phyloP scores from a whole-genome alignment of 1,140 invertebrate genomes.

The Micrasema minimum region DNA sequence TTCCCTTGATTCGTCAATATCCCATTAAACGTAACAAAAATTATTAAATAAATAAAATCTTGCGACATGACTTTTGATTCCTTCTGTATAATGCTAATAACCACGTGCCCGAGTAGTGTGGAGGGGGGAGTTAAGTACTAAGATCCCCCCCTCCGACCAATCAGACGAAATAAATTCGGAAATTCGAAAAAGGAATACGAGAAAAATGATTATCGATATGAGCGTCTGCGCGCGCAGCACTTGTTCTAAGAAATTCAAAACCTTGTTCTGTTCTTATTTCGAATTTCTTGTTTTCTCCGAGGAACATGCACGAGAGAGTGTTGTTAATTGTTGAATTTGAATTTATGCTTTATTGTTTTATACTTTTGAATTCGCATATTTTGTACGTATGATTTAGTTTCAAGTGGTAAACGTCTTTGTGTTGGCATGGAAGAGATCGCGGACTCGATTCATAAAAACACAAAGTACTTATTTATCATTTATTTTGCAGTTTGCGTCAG shows the following conservation, averaged over 20 bases:
- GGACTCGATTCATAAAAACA: neutral
- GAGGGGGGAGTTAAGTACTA: neutral
- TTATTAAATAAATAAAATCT: too few species aligned
- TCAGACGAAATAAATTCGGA: slow-evolving; percentile 18
- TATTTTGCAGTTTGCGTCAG: too few species aligned
- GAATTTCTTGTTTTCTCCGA: neutral
- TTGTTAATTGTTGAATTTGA: neutral
- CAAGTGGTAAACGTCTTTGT: neutral
- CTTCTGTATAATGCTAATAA: neutral
- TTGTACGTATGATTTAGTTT: too few species aligned
- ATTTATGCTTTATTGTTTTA: too few species aligned
- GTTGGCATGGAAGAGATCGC: neutral
- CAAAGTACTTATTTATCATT: too few species aligned
- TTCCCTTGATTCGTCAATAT: too few species aligned
- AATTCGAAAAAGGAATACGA: slow-evolving; percentile 17
- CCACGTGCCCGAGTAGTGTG: neutral
- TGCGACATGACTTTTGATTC: too few species aligned
- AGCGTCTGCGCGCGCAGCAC: neutral
- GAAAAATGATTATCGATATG: slow-evolving; percentile 4
- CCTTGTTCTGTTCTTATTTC: slow-evolving; percentile 9
- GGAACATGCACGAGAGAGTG: too few species aligned
- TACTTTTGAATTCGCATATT: too few species aligned
- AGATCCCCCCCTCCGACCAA: neutral
- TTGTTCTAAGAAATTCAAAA: slow-evolving; percentile 1
- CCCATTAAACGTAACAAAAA: too few species aligned